phyloP scores from a whole-genome alignment of 2,797 vertebrate species.

The Chromis chromis region DNA sequence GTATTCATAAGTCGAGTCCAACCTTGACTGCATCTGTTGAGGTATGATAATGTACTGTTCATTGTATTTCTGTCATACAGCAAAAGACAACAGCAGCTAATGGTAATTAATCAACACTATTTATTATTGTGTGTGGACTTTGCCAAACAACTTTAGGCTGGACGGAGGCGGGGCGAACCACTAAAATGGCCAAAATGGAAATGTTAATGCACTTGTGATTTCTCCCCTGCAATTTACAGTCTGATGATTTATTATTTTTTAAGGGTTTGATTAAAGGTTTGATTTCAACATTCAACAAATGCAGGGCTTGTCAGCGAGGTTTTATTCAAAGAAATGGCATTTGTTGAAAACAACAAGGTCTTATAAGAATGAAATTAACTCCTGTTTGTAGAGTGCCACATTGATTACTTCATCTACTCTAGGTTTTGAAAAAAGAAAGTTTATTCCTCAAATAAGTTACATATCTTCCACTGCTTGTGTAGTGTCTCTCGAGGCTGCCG shows the following conservation, averaged over 20 bases:
- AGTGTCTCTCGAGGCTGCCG: constrained; percentile 22
- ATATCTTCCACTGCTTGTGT: constrained; percentile 13
- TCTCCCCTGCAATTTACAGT: neutral
- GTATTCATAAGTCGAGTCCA: too few relatives aligned
- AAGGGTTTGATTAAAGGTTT: neutral
- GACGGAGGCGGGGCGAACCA: neutral
- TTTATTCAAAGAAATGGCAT: too few relatives aligned
- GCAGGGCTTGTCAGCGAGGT: too few relatives aligned
- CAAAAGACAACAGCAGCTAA: too few relatives aligned
- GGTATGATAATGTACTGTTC: too few relatives aligned
- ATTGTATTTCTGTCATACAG: too few relatives aligned
- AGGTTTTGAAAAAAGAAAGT: neutral
- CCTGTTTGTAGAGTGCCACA: neutral
- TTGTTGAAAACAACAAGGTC: too few relatives aligned
- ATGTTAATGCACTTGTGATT: constrained; percentile 2
- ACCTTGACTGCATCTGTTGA: too few relatives aligned
- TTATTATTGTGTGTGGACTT: neutral
- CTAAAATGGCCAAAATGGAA: constrained; percentile 13
- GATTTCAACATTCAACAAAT: neutral
- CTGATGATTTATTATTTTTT: neutral
- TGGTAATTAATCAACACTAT: too few relatives aligned
- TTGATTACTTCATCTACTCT: neutral
- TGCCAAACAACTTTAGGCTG: neutral
- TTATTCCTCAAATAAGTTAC: constrained; percentile 3
- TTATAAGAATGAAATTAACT: too few relatives aligned